Conservation (phyloP, 2,888 invertebrate genomes). For the Blera fallax region DNA sequence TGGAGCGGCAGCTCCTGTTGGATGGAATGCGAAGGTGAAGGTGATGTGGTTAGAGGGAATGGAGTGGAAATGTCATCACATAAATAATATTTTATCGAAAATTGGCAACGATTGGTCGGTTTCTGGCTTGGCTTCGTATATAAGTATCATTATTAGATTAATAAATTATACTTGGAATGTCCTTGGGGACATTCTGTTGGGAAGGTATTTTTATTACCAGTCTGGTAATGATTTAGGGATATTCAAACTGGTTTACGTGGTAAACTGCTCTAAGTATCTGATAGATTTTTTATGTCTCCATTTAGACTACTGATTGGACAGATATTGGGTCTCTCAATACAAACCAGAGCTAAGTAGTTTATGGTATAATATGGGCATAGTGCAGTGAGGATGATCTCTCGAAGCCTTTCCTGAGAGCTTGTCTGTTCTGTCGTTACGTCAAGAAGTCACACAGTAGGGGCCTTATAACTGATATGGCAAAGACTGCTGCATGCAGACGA, state of each 20-base stretch:
- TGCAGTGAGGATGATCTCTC: too few relatives aligned
- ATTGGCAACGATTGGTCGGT: constrained; percentile 40
- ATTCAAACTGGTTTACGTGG: not conserved
- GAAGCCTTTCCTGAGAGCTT: too few relatives aligned
- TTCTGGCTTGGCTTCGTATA: constrained; percentile 3
- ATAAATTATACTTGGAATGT: constrained; percentile 22
- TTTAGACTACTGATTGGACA: too few relatives aligned
- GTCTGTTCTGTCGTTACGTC: too few relatives aligned
- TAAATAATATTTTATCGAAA: constrained; percentile 61
- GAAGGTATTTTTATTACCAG: not conserved
- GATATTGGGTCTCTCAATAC: too few relatives aligned
- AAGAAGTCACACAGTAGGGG: too few relatives aligned
- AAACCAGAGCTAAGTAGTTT: too few relatives aligned
- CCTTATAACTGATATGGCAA: too few relatives aligned
- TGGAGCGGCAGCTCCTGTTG: not conserved
- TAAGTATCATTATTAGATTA: constrained; percentile 34
- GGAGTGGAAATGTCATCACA: constrained; percentile 46
- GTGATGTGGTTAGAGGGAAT: not conserved
- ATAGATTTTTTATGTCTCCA: too few relatives aligned
- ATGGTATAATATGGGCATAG: too few relatives aligned
- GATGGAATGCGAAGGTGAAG: constrained; percentile 13
- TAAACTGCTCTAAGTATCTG: too few relatives aligned
- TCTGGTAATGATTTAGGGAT: not conserved
- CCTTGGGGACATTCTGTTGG: not conserved
- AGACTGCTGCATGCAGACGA: too few relatives aligned